Percentiles rank a stretch among this genome's conserved stretches.
These are phyloP conservation scores for Caligus rogercresseyi DNA, from an alignment of 1,140 invertebrate species.

Conservation along the genomic window DNA sequence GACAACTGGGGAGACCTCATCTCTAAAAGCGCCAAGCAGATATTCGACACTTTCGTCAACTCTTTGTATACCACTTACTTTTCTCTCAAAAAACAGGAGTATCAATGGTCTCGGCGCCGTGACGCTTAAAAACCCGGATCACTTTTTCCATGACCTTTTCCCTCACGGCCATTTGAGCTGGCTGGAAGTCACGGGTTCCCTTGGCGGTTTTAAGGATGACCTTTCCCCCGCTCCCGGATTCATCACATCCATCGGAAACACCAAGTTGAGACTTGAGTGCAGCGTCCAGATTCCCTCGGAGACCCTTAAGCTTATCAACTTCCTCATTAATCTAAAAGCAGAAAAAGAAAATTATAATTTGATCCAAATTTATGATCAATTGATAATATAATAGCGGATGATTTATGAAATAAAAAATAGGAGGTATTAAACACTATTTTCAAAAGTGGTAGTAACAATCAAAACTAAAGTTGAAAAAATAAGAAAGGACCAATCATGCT, in stretches of 20 bases:
- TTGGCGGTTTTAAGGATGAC: constrained; percentile 33
- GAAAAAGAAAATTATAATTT: constrained; percentile 22
- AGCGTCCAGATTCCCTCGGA: constrained; percentile 42
- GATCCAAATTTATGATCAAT: too few relatives aligned
- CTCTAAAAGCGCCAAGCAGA: too few relatives aligned
- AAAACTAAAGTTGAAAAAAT: too few relatives aligned
- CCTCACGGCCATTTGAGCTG: constrained; percentile 81
- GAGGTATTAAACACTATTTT: too few relatives aligned
- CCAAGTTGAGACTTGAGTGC: neutral
- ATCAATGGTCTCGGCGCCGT: constrained; percentile 96
- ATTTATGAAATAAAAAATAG: too few relatives aligned
- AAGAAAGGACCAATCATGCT: too few relatives aligned
- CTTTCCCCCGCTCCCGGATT: constrained; percentile 32
- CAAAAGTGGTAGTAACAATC: too few relatives aligned
- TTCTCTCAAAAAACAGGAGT: constrained; percentile 97
- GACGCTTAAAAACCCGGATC: constrained; percentile 73
- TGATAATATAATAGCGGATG: too few relatives aligned
- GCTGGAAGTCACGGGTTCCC: constrained; percentile 86
- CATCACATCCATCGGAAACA: constrained; percentile 26
- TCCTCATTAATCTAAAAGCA: constrained; percentile 49
- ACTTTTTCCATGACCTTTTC: constrained; percentile 77
- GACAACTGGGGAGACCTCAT: too few relatives aligned
- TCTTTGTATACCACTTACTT: too few relatives aligned
- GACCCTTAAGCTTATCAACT: constrained; percentile 53
- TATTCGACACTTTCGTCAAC: too few relatives aligned